Base-by-base conservation (phyloP, 2,888 invertebrate genomes). In the Elysia crispata region DNA sequence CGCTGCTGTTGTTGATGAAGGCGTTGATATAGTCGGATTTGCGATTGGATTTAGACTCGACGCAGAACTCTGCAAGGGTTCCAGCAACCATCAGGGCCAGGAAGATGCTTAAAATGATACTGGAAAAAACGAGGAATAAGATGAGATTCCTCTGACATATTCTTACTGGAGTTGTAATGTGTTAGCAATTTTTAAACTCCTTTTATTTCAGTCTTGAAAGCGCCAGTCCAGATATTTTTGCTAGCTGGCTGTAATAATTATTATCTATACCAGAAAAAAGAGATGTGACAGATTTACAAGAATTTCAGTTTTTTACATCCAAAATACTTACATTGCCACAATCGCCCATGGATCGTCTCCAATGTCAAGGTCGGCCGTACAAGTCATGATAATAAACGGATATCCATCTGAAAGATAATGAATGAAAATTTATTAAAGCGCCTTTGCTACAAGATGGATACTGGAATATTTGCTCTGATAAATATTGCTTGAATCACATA, bases 321-420 rank as follows among this genome's bases (percentile, higher is more conserved):
- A 66, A 20, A 69, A 69, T n/a, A 54, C 73, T 73, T 28, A 73
- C 73, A 73, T 50, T 23, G 73, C 73, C 1, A 54, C 54, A 11
- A 73, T 54, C 6, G 73, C 73, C 15, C 54, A 1, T 15, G 73
- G 15, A 28, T 73, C 54, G 13, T 31, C 28, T n/a, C 23, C n/a
- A 11, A 73, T 54, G 54, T 73, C 73, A 49, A 73, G 28, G 30
- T 73, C 73, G 20, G n/a, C 28, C 13, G 73, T 73, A 28, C 73
- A 73, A 20, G 20, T 20, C 60, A 60, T 60, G 41, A 11, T 41
- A 41, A 41, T 41, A 41, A 6, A 41, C 3, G 41, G 41, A 41
- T 6, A 11, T 6, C 41, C 41, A 41, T 3, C 41, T 41, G 41
- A 41, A 41, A 41, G 41, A 41, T 11, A 3, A 41, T 6, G 11